phyloP scores from a whole-genome alignment of 2,113 vertebrate genomes.

The Hydropotes inermis region DNA sequence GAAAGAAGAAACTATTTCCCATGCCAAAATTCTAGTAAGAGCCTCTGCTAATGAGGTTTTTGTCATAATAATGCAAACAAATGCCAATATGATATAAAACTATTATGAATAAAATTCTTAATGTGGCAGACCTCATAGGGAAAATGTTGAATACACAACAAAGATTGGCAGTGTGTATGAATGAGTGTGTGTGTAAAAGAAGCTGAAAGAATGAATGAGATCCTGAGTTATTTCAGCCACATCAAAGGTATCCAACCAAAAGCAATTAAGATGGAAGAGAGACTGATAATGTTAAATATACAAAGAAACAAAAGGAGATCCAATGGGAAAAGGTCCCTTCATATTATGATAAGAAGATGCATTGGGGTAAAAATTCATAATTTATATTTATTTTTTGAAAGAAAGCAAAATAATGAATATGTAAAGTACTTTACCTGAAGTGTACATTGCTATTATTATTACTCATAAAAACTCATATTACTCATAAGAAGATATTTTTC shows the following conservation, averaged over 20 bases:
- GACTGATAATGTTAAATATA: not conserved
- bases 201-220: not conserved
- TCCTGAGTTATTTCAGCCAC: not conserved
- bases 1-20: constrained; percentile 34
- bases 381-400: not conserved
- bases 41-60: constrained; percentile 46
- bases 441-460: not conserved
- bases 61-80: constrained; percentile 63
- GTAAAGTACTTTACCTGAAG: not conserved
- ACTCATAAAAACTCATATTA: not conserved
- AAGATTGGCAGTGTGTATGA: not conserved
- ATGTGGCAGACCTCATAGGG: not conserved
- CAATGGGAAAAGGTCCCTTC: not conserved
- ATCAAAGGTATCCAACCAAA: not conserved
- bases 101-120: constrained; percentile 3
- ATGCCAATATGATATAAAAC: constrained; percentile 16
- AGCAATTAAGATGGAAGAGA: not conserved
- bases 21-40: constrained; percentile 29
- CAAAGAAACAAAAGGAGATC: not conserved
- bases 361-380: not conserved
- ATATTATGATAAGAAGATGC: not conserved
- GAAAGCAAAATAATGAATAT: not conserved
- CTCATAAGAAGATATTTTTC: not conserved
- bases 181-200: not conserved
- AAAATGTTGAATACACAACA: not conserved